A percentile compares a stretch with the other conserved stretches of the same genome.
Evolutionary conservation across 2,797 vertebrate genomes (phyloP).

Genomic region (Manis pentadactyla): DNA sequence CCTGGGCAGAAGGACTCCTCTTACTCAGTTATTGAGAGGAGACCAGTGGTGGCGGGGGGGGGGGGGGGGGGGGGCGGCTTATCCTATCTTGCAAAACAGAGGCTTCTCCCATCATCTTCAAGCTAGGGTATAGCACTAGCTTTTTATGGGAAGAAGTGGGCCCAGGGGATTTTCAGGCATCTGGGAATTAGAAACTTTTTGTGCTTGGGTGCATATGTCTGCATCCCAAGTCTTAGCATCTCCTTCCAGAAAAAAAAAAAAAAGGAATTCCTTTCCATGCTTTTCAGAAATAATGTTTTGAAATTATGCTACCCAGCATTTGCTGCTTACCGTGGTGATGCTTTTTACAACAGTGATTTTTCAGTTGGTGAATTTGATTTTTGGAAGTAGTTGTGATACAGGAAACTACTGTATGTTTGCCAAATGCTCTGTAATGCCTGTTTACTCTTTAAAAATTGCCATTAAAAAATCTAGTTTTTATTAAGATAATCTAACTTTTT

Average conservation of each 20-base stretch:
- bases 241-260: neutral
- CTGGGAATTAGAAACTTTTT: too few relatives aligned
- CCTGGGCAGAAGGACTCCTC: neutral
- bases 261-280: neutral
- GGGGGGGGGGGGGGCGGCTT: neutral
- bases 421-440: neutral
- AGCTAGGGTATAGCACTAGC: neutral
- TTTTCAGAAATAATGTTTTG: slow-evolving; percentile 48
- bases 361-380: neutral
- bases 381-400: neutral
- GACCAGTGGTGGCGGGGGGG: neutral
- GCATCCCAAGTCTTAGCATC: neutral
- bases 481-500: neutral
- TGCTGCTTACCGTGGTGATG: neutral
- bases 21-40: neutral
- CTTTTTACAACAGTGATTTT: neutral
- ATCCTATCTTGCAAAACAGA: neutral
- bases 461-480: neutral
- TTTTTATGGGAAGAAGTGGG: neutral
- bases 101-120: neutral
- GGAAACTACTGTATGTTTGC: neutral
- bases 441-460: neutral
- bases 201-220: neutral
- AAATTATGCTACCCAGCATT: neutral
- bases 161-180: neutral